Evolutionary conservation across 2,888 invertebrate species (phyloP).

Genomic region (Phyllotreta cruciferae): DNA sequence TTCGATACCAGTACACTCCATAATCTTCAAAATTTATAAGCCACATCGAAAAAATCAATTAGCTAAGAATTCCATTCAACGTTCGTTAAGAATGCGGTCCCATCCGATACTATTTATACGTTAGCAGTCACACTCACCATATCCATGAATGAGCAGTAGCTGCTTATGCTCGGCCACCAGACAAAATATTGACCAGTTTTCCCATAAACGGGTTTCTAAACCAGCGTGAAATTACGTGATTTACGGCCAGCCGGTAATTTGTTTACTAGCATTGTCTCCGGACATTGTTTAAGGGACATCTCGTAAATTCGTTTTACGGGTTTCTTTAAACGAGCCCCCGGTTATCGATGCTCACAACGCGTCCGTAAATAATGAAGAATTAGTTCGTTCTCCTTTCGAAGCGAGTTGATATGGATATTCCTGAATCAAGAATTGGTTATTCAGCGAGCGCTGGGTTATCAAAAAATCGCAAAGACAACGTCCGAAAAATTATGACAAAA

Average conservation of each 20-base stretch:
- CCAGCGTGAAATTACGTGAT: slow-evolving; percentile 55
- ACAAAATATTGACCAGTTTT: slow-evolving; percentile 54
- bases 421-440: too few species aligned
- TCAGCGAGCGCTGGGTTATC: slow-evolving; percentile 16
- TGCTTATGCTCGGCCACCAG: slow-evolving; percentile 49
- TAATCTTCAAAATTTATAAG: slow-evolving; percentile 42
- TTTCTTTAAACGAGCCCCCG: background rate
- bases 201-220: slow-evolving; percentile 55
- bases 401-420: too few species aligned
- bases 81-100: slow-evolving; percentile 47
- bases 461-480: slow-evolving; percentile 33
- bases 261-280: slow-evolving; percentile 50
- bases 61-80: slow-evolving; percentile 47
- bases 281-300: slow-evolving; percentile 11
- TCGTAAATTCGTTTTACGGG: slow-evolving; percentile 12
- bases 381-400: too few species aligned
- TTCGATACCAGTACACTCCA: slow-evolving; percentile 28
- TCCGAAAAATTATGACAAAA: slow-evolving; percentile 44
- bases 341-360: background rate
- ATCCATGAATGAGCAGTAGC: slow-evolving; percentile 52
- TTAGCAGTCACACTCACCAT: slow-evolving; percentile 30
- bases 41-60: slow-evolving; percentile 47
- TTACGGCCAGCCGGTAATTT: slow-evolving; percentile 51
- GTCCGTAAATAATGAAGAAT: background rate
- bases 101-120: slow-evolving; percentile 40